Base-by-base conservation (phyloP, 2,113 vertebrate genomes). In the Daphoenositta chrysoptera region DNA sequence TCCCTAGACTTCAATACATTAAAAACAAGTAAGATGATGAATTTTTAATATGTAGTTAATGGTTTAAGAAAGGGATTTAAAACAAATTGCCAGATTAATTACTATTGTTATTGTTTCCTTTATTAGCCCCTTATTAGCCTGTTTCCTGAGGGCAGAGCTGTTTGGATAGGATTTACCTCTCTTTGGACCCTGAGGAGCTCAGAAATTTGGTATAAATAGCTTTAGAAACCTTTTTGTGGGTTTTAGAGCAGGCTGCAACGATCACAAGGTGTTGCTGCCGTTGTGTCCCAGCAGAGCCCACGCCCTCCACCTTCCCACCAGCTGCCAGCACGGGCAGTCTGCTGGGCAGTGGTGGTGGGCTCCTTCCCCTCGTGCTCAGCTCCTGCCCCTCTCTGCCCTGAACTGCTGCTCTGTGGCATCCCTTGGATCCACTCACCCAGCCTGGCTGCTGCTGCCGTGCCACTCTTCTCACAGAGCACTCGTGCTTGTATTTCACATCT, bases 1-100 rank as follows among this genome's bases (percentile, higher is more conserved):
- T 73, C 24, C 18, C 42, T 71, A n/a, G 58, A 61, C 30, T 77
- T 73, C 50, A 80, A 10, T 23, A 61, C 28, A 3, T 73, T 44
- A 69, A 79, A 77, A 80, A 39, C 61, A 85, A 17, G 56, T 21
- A 37, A 64, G 26, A 54, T 28, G 37, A 72, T 33, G 6, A 58
- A 27, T 50, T 71, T 87, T 30, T 37, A 82, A 53, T n/a, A 69
- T n/a, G 68, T 0, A 87, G 44, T n/a, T 64, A 68, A 87, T 60
- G 21, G 18, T 44, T 89, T 76, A 94, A 79, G 76, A 91, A 90
- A 77, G 24, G 23, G 50, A 81, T 77, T 86, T 89, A 54, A 93
- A 85, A 56, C 13, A 57, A 64, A 80, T 70, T 88, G 60, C 30
- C 35, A 10, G 69, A 90, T 90, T 77, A 92, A 66, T 80, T 26